Percentiles rank a stretch among this genome's conserved stretches.
Evolutionary conservation across 2,797 vertebrate species (phyloP).

Genomic region (Bryconaethiops microstoma): DNA sequence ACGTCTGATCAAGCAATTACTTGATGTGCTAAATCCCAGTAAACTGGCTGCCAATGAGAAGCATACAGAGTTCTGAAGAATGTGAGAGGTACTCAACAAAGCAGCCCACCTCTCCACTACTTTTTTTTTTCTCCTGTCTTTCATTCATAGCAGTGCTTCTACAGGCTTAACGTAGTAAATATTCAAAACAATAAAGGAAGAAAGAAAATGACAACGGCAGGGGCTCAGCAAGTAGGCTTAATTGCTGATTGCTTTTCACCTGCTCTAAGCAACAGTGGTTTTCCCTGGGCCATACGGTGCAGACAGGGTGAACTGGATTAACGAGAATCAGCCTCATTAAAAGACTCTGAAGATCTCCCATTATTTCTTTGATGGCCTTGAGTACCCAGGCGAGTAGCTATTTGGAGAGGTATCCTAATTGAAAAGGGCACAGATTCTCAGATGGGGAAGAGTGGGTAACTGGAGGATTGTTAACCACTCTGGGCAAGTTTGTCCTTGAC

Average conservation of each 20-base stretch:
- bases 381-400: constrained; percentile 66
- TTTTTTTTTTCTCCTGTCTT: constrained; percentile 9
- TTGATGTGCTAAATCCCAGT: constrained; percentile 42
- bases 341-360: constrained; percentile 56
- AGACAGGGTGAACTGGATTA: constrained; percentile 59
- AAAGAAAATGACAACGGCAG: constrained; percentile 26
- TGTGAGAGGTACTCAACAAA: constrained; percentile 31
- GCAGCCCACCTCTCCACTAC: not conserved
- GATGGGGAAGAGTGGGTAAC: constrained; percentile 53
- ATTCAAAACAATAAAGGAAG: constrained; percentile 13
- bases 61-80: constrained; percentile 31
- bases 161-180: constrained; percentile 25
- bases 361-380: constrained; percentile 60
- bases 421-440: constrained; percentile 61
- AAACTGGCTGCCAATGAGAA: constrained; percentile 41
- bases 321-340: constrained; percentile 68
- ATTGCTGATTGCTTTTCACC: constrained; percentile 68
- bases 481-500: constrained; percentile 60
- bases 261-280: constrained; percentile 53
- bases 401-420: constrained; percentile 77
- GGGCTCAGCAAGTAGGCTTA: constrained; percentile 35
- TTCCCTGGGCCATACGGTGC: constrained; percentile 38
- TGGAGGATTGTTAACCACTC: constrained; percentile 64
- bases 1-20: constrained; percentile 42
- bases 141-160: constrained; percentile 39